These are phyloP conservation scores for Tapirus terrestris DNA, from an alignment of 2,113 vertebrate species.

Conservation along the genomic window DNA sequence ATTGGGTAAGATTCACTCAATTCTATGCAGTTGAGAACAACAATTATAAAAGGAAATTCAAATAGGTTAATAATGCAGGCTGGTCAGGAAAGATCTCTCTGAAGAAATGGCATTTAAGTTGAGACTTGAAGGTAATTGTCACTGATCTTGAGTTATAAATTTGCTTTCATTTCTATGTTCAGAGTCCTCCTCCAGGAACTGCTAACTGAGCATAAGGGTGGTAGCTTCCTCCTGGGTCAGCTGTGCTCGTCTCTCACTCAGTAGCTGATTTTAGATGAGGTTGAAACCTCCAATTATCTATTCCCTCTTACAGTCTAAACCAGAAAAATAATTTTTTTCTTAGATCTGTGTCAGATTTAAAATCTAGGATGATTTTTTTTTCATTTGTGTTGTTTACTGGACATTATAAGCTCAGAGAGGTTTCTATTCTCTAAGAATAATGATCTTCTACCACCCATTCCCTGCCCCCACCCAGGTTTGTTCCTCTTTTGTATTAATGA, in stretches of 20 bases:
- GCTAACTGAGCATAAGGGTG: too few relatives aligned
- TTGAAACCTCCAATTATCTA: background rate
- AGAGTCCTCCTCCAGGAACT: background rate
- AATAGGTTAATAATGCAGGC: background rate
- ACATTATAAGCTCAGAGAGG: background rate
- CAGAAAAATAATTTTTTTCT: background rate
- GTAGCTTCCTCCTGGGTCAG: background rate
- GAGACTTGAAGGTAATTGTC: background rate
- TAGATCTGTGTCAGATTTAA: background rate
- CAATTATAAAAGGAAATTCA: background rate
- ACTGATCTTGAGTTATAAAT: background rate
- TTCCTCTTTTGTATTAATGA: conserved; percentile 69
- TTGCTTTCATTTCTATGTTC: background rate
- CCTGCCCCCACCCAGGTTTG: background rate
- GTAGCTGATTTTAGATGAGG: background rate
- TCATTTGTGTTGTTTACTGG: background rate
- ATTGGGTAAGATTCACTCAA: background rate
- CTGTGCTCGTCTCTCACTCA: background rate
- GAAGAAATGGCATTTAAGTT: background rate
- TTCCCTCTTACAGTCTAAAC: background rate
- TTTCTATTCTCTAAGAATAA: conserved; percentile 13
- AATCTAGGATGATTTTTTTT: background rate
- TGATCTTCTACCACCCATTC: background rate
- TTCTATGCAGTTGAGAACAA: background rate
- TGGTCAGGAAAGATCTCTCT: background rate